phyloP scores from a whole-genome alignment of 1,140 invertebrate genomes.

The Monomorium pharaonis region DNA sequence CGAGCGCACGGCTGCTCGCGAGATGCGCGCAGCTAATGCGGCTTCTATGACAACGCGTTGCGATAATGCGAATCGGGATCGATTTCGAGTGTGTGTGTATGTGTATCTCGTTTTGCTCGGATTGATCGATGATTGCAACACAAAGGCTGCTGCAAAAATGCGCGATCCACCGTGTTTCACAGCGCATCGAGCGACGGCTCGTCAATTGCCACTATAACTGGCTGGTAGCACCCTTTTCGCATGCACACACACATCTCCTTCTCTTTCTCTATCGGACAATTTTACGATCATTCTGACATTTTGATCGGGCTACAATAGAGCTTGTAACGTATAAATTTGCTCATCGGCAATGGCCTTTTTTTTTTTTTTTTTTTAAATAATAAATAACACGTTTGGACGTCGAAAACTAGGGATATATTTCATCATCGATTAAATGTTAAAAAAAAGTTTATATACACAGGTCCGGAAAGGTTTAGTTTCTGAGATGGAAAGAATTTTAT shows the following conservation, averaged over 20 bases:
- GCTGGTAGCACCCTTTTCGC: neutral
- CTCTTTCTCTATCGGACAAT: neutral
- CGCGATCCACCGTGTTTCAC: neutral
- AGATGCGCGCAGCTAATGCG: constrained; percentile 41
- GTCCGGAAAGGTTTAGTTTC: too few relatives aligned
- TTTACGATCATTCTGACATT: neutral
- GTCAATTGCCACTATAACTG: neutral
- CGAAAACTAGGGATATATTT: too few relatives aligned
- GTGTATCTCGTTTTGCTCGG: constrained; percentile 43
- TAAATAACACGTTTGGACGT: neutral
- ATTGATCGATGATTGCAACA: constrained; percentile 56
- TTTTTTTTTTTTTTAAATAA: neutral
- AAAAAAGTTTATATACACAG: too few relatives aligned
- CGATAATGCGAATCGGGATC: constrained; percentile 62
- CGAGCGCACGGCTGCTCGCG: constrained; percentile 24
- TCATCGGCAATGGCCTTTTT: neutral
- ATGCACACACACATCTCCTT: too few relatives aligned
- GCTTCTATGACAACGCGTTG: constrained; percentile 72
- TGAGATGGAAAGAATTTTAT: too few relatives aligned
- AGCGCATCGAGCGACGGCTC: neutral
- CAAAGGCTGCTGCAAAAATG: neutral
- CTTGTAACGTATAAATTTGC: neutral
- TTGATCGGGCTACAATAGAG: neutral
- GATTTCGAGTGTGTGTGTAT: constrained; percentile 2
- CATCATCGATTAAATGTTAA: too few relatives aligned